Conservation (phyloP, 2,888 invertebrate species). For the Ommatoiulus sabulosus region DNA sequence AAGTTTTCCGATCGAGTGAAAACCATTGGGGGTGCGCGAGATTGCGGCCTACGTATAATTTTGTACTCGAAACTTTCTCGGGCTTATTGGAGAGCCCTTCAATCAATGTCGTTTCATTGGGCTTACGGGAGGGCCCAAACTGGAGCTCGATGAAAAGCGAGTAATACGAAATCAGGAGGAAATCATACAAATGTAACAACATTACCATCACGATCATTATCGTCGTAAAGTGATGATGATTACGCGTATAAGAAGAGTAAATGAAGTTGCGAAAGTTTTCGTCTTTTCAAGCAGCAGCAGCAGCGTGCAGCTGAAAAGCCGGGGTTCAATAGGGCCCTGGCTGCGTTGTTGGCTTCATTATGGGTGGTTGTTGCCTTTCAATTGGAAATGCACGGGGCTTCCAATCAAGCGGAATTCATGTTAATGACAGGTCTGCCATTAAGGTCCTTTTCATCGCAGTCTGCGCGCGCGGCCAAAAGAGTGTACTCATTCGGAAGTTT, state of each 20-base stretch:
- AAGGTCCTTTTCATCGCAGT: not conserved
- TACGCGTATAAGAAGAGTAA: conserved; percentile 16
- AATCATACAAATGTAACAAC: not conserved
- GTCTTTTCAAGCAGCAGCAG: not conserved
- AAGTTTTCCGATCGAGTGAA: not conserved
- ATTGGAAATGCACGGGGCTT: conserved; percentile 37
- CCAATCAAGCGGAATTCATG: conserved; percentile 51
- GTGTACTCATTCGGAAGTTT: conserved; percentile 45
- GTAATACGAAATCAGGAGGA: not conserved
- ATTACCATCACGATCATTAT: conserved; percentile 40
- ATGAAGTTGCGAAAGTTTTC: conserved; percentile 30
- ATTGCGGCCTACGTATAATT: not conserved
- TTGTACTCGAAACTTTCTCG: not conserved
- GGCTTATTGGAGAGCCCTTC: conserved; percentile 25
- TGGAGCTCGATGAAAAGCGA: not conserved
- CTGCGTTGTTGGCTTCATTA: conserved; percentile 36
- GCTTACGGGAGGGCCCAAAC: conserved; percentile 6
- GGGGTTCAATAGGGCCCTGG: not conserved
- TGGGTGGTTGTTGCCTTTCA: conserved; percentile 33
- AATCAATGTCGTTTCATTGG: not conserved
- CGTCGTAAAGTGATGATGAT: conserved; percentile 17
- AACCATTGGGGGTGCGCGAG: not conserved
- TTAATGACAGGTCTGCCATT: conserved; percentile 52
- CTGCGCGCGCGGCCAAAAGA: not conserved
- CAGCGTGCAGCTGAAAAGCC: not conserved